Conservation (phyloP, 2,113 vertebrate genomes). For the Chionodraco myersi region DNA sequence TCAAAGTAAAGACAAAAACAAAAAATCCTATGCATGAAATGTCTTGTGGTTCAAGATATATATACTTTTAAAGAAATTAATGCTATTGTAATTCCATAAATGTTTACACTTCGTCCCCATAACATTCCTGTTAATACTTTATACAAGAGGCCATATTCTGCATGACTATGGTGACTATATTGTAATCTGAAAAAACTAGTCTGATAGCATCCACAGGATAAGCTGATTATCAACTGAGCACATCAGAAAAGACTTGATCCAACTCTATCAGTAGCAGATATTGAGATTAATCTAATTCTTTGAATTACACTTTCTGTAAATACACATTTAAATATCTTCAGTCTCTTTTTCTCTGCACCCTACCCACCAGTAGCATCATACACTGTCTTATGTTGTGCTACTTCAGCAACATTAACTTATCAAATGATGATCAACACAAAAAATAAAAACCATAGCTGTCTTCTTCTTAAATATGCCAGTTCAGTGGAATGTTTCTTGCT, state of each 20-base stretch:
- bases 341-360: constrained; percentile 53
- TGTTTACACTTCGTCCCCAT: constrained; percentile 73
- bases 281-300: constrained; percentile 19
- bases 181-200: constrained; percentile 63
- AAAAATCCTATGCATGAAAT: constrained; percentile 83
- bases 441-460: constrained; percentile 42
- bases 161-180: constrained; percentile 70
- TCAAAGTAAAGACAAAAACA: constrained; percentile 61
- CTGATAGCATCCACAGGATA: constrained; percentile 47
- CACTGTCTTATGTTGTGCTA: constrained; percentile 32
- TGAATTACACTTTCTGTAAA: constrained; percentile 39
- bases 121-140: constrained; percentile 65
- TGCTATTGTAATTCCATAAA: constrained; percentile 72
- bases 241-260: constrained; percentile 33
- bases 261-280: constrained; percentile 48
- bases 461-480: constrained; percentile 66
- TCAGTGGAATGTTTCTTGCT: constrained; percentile 74
- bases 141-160: constrained; percentile 70
- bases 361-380: constrained; percentile 44
- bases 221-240: constrained; percentile 50
- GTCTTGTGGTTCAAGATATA: constrained; percentile 81
- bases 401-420: constrained; percentile 22
- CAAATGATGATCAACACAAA: constrained; percentile 33
- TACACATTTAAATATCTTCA: constrained; percentile 28
- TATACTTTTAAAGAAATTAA: constrained; percentile 73